Evolutionary conservation across 2,797 vertebrate species (phyloP).

Genomic region (Holocentrus rufus): DNA sequence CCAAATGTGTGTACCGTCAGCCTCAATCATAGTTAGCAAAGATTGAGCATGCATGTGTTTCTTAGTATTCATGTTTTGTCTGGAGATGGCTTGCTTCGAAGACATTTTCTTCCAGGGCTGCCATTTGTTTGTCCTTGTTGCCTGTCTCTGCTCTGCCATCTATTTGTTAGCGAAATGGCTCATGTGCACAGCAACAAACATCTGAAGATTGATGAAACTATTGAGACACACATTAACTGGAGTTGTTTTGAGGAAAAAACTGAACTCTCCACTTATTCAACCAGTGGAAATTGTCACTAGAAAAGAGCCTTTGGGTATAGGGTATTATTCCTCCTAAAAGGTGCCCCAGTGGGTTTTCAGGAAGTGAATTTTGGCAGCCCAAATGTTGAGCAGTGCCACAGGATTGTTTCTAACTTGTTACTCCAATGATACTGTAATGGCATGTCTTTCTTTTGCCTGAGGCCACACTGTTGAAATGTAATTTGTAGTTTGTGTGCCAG

Average conservation of each 20-base stretch:
- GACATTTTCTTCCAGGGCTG: constrained; percentile 42
- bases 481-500: constrained; percentile 42
- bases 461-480: constrained; percentile 61
- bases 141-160: constrained; percentile 35
- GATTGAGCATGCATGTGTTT: background rate
- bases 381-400: constrained; percentile 37
- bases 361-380: constrained; percentile 24
- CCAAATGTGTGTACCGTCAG: constrained; percentile 26
- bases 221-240: constrained; percentile 16
- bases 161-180: constrained; percentile 33
- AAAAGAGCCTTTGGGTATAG: constrained; percentile 30
- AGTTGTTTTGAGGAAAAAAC: constrained; percentile 45
- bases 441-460: constrained; percentile 53
- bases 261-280: constrained; percentile 25
- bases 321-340: constrained; percentile 40
- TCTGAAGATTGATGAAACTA: constrained; percentile 48
- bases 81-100: constrained; percentile 35
- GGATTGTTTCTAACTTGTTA: constrained; percentile 35
- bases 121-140: constrained; percentile 38
- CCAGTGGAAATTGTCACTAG: constrained; percentile 17
- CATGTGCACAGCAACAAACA: constrained; percentile 46
- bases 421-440: constrained; percentile 26
- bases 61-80: constrained; percentile 30
- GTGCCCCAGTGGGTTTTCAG: constrained; percentile 36
- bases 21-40: constrained; percentile 20